Evolutionary conservation across 2,797 vertebrate genomes (phyloP).

Genomic region (Heliangelus exortis): DNA sequence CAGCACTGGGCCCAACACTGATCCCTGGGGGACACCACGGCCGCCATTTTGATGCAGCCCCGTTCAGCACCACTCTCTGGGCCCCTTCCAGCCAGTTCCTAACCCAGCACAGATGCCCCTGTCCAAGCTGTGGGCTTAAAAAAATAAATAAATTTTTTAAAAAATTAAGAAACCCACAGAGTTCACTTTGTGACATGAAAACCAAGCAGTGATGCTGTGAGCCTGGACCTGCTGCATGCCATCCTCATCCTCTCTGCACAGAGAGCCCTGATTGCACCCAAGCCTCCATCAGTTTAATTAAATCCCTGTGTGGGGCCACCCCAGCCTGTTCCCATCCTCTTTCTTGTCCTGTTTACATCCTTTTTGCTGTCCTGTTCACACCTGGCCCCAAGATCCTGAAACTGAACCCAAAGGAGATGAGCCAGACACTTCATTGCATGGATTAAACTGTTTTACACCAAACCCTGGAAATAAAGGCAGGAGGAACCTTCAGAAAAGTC

Average conservation of each 20-base stretch:
- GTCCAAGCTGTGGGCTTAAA: no score
- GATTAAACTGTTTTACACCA: neutral
- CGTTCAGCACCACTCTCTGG: no score
- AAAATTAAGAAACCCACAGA: no score
- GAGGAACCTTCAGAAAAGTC: neutral
- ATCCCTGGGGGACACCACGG: no score
- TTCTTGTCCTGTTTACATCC: neutral
- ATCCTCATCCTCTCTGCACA: accelerated
- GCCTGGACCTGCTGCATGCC: no score
- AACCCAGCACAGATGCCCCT: no score
- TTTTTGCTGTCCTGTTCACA: neutral
- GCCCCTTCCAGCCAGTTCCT: no score
- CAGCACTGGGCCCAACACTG: no score
- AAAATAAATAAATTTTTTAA: no score
- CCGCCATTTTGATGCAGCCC: no score
- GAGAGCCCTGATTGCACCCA: neutral
- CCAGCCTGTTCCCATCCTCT: neutral
- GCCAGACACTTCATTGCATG: neutral
- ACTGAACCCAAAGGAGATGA: neutral
- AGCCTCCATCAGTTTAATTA: neutral
- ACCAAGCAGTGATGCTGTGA: neutral
- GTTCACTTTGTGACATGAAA: neutral
- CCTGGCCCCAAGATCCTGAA: neutral
- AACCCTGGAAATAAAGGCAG: neutral
- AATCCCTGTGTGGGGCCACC: accelerated